Conservation (phyloP, 2,113 vertebrate species). For the Craseonycteris thonglongyai region DNA sequence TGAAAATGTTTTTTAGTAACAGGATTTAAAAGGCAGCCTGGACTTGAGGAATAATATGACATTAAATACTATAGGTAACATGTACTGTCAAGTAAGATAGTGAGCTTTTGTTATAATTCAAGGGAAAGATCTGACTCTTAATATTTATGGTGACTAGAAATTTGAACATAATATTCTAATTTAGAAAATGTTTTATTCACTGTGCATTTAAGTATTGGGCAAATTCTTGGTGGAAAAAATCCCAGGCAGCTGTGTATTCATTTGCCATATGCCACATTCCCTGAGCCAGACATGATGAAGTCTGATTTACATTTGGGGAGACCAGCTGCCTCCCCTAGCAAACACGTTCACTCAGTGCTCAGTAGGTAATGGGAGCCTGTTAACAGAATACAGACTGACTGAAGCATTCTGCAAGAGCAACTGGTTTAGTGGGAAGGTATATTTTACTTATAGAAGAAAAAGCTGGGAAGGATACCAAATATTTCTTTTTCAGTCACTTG, state of each 20-base stretch:
- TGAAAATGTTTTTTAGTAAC: background rate
- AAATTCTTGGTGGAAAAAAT: constrained; percentile 44
- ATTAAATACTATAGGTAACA: constrained; percentile 29
- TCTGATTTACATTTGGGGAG: constrained; percentile 51
- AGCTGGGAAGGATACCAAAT: background rate
- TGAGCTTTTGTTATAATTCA: constrained; percentile 25
- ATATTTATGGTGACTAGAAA: constrained; percentile 28
- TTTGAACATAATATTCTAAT: constrained; percentile 37
- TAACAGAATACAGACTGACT: background rate
- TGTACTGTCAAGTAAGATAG: background rate
- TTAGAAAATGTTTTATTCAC: constrained; percentile 49
- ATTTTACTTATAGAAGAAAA: background rate
- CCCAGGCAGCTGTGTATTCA: constrained; percentile 47
- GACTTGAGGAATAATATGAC: background rate
- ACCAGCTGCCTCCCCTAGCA: constrained; percentile 32
- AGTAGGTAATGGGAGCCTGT: background rate
- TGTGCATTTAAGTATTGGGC: constrained; percentile 36
- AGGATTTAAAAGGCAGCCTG: constrained; percentile 2
- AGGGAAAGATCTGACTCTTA: constrained; percentile 1
- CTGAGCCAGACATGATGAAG: constrained; percentile 44
- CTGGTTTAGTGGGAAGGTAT: background rate
- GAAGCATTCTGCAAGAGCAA: background rate
- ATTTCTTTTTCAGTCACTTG: background rate
- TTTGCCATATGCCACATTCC: constrained; percentile 41
- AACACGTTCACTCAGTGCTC: background rate